Evolutionary conservation across 2,888 invertebrate genomes (phyloP), one percentile per base, ranked within the genome.

Genomic region (Lasioglossum marginatum): DNA sequence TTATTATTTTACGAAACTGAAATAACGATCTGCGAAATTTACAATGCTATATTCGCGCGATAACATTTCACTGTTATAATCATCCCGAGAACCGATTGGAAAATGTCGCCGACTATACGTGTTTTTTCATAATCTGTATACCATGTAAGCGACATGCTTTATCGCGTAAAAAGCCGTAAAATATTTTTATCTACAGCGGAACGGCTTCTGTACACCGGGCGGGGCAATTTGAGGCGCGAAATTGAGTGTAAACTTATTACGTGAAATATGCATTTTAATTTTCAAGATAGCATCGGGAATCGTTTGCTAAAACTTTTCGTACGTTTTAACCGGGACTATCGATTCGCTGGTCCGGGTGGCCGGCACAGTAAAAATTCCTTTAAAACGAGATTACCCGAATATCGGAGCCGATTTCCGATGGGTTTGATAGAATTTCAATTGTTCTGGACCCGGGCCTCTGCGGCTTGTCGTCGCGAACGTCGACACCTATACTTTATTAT

Each of bases 401-500:
- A 16, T 48, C 75, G 27, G 14, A 8, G 27, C 37, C 68, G 68
- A 27, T 82, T 82, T 19, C 40, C 43, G 16, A 72, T 60, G 63
- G 34, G 70, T 68, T 27, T 43, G 45, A 63, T 70, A 70, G 19
- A 76, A 73, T 71, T 82, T 73, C 70, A 40, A 48, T 81, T 27
- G 52, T 71, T 63, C 31, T n/a, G 45, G 37, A 10, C 10, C 10
- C 27, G 31, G 27, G n/a, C 40, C 72, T 66, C 80, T 52, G 48
- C 43, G 70, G 72, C 48, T 72, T 63, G 80, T 80, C 63, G 45
- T 31, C 57, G n/a, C 43, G 52, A 76, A 73, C 75, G 45, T 52
- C 71, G 57, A 31, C 78, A 43, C 48, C 40, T 60, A 48, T 76
- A 79, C 71, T 85, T 87, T 82, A 82, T 88, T 80, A 88, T 84